phyloP scores from a whole-genome alignment of 2,113 vertebrate species.

The Cygnus buccinator region DNA sequence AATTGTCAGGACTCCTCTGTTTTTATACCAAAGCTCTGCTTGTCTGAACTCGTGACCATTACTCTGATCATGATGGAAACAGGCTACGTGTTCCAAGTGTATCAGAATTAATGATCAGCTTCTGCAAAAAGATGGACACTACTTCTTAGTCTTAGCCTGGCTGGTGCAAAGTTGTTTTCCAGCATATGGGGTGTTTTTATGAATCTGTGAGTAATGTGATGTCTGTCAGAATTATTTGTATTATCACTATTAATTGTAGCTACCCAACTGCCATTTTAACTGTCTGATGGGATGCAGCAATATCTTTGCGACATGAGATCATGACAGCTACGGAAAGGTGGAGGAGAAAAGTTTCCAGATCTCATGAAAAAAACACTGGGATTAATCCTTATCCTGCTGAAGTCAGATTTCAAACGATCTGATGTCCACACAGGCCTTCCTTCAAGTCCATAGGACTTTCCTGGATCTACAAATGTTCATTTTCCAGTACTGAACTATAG shows the following conservation, averaged over 20 bases:
- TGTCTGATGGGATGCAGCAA: not conserved
- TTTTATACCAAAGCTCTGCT: not conserved
- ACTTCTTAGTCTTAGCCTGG: not conserved
- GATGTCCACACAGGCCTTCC: not conserved
- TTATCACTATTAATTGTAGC: not conserved
- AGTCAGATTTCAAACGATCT: not conserved
- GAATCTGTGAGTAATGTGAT: not conserved
- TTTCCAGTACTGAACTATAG: not conserved
- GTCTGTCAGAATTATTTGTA: not conserved
- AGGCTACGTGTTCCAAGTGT: not conserved
- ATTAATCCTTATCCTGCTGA: not conserved
- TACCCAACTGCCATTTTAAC: not conserved
- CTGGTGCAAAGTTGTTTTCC: not conserved
- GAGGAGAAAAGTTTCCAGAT: not conserved
- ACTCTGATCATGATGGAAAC: not conserved
- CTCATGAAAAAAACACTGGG: not conserved
- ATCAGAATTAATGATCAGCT: not conserved
- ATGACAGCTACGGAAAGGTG: not conserved
- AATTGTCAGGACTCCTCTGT: not conserved
- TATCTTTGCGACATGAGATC: not conserved
- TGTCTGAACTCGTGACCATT: not conserved
- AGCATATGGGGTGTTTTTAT: not conserved
- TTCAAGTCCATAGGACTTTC: not conserved
- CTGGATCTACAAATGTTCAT: not conserved
- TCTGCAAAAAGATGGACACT: not conserved